Percentiles rank a stretch among this genome's conserved stretches.
These are phyloP conservation scores for Musca vetustissima DNA, from an alignment of 1,140 invertebrate species.

Conservation along the genomic window DNA sequence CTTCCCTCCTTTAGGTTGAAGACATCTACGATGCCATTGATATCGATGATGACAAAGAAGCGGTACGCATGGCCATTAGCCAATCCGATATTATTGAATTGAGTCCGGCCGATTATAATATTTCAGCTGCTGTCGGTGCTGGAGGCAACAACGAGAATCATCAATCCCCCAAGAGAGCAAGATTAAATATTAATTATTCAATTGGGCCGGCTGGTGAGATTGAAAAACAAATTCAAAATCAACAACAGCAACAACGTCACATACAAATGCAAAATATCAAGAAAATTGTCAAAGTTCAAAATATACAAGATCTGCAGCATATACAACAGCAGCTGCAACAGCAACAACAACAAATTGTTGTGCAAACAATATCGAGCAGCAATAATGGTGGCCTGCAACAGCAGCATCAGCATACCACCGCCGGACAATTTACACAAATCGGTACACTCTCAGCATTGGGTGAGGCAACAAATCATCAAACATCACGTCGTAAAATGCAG, in stretches of 20 bases:
- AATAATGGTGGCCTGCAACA: slow-evolving; percentile 18
- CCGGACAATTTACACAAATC: slow-evolving; percentile 22
- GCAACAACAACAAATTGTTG: slow-evolving; percentile 25
- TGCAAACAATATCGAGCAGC: slow-evolving; percentile 24
- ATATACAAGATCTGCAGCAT: slow-evolving; percentile 16
- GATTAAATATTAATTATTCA: slow-evolving; percentile 52
- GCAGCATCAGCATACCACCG: slow-evolving; percentile 22
- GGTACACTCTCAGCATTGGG: slow-evolving; percentile 31
- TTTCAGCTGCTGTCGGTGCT: neutral
- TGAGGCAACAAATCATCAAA: slow-evolving; percentile 43
- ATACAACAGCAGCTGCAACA: slow-evolving; percentile 22
- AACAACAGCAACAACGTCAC: slow-evolving; percentile 30
- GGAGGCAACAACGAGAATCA: slow-evolving; percentile 38
- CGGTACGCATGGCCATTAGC: slow-evolving; percentile 54
- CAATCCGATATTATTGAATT: slow-evolving; percentile 45
- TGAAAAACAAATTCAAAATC: slow-evolving; percentile 31
- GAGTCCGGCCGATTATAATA: slow-evolving; percentile 48
- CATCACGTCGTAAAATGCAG: slow-evolving; percentile 62
- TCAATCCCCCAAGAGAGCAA: slow-evolving; percentile 42
- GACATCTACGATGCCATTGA: slow-evolving; percentile 61
- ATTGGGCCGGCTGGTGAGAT: slow-evolving; percentile 50
- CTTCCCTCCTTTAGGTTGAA: slow-evolving; percentile 35
- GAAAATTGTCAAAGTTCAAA: slow-evolving; percentile 15
- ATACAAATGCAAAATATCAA: slow-evolving; percentile 19
- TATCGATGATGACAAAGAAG: slow-evolving; percentile 59